Conservation (phyloP, 2,888 invertebrate species). For the Liposcelis brunnea region DNA sequence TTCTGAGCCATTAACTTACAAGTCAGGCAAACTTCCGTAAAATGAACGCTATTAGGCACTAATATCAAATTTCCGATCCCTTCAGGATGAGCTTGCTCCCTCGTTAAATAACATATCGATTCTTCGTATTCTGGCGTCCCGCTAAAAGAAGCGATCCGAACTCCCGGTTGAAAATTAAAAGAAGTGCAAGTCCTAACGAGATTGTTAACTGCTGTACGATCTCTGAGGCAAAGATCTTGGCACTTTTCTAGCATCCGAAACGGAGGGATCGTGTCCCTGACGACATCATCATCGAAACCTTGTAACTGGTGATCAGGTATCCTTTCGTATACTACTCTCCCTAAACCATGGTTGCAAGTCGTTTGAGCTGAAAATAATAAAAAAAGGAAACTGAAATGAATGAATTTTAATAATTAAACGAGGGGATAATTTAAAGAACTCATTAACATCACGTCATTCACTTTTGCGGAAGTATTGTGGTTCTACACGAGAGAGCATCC, state of each 20-base stretch:
- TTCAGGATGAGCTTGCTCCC: conserved; percentile 74
- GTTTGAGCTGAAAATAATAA: conserved; percentile 51
- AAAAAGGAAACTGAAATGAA: conserved; percentile 11
- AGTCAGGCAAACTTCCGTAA: conserved; percentile 73
- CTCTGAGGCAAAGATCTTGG: conserved; percentile 67
- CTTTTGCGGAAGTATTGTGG: too few relatives aligned
- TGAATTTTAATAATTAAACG: too few relatives aligned
- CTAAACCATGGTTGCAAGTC: conserved; percentile 77
- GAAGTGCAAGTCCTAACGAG: conserved; percentile 71
- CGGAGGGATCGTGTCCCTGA: conserved; percentile 65
- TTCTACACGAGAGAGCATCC: too few relatives aligned
- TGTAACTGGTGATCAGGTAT: conserved; percentile 77
- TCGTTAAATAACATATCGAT: conserved; percentile 68
- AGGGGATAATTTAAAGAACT: too few relatives aligned
- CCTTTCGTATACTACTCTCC: conserved; percentile 73
- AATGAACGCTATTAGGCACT: conserved; percentile 77
- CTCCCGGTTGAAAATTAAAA: conserved; percentile 81
- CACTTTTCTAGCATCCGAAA: conserved; percentile 79
- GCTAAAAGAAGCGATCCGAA: conserved; percentile 64
- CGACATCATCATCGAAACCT: conserved; percentile 77
- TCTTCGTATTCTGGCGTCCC: conserved; percentile 73
- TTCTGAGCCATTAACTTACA: conserved; percentile 40
- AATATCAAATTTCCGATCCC: conserved; percentile 78
- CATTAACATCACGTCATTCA: too few relatives aligned
- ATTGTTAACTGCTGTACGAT: conserved; percentile 58